Evolutionary conservation across 2,113 vertebrate genomes (phyloP).

Genomic region (Oryctolagus cuniculus): mOryCun1.1 NC_091434.1:40227501-40228000

Average conservation of each 20-base stretch:
- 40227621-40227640: neutral
- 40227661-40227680: neutral
- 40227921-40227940: neutral
- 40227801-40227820: too few relatives aligned
- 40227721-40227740: neutral
- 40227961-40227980: neutral
- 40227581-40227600: too few relatives aligned
- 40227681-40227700: neutral
- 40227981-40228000: neutral
- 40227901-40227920: neutral
- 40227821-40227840: too few relatives aligned
- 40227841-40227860: too few relatives aligned
- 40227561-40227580: too few relatives aligned
- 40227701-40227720: neutral
- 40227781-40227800: too few relatives aligned
- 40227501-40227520: too few relatives aligned
- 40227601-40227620: neutral
- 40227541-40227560: too few relatives aligned
- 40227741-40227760: constrained; percentile 11
- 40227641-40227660: neutral
- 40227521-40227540: too few relatives aligned
- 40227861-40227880: too few relatives aligned
- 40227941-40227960: neutral
- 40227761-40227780: neutral
- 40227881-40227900: neutral